Conservation (phyloP, 64 coral and sea anemone genomes). For the Anthopleura sola region DNA sequence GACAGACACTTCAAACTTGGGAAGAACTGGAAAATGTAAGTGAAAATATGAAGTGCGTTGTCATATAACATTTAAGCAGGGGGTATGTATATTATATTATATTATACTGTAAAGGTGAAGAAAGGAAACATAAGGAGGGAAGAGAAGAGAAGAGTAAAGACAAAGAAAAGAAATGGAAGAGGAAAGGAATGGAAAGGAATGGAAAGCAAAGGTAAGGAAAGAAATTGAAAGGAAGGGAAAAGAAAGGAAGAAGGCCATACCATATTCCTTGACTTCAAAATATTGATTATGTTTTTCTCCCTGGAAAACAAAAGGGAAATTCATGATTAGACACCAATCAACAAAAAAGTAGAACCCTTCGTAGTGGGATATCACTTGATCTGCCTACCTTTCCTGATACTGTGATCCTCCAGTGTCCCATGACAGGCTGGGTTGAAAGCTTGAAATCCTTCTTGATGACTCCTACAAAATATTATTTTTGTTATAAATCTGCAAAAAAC, state of each 20-base stretch:
- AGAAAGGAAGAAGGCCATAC: neutral
- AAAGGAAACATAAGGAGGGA: no score
- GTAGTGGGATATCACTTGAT: neutral
- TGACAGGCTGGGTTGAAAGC: conserved; percentile 65
- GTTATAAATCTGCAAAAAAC: neutral
- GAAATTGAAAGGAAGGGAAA: neutral
- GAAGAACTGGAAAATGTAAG: conserved; percentile 57
- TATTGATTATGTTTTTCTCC: neutral
- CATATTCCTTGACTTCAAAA: neutral
- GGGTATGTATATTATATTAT: no score
- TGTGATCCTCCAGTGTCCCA: conserved; percentile 80
- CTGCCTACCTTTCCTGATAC: conserved; percentile 44
- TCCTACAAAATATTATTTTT: conserved; percentile 30
- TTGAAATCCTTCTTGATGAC: conserved; percentile 76
- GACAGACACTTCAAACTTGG: conserved; percentile 75
- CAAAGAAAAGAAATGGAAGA: neutral
- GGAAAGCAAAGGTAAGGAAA: neutral
- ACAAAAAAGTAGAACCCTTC: neutral
- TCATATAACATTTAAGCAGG: no score
- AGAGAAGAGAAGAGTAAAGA: neutral
- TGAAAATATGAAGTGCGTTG: no score
- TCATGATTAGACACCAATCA: neutral
- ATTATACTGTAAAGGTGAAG: no score
- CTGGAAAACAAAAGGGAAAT: neutral
- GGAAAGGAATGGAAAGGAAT: neutral